A percentile compares a stretch with the other conserved stretches of the same genome.
phyloP scores from a whole-genome alignment of 2,888 invertebrate species.

The Pteria penguin region DNA sequence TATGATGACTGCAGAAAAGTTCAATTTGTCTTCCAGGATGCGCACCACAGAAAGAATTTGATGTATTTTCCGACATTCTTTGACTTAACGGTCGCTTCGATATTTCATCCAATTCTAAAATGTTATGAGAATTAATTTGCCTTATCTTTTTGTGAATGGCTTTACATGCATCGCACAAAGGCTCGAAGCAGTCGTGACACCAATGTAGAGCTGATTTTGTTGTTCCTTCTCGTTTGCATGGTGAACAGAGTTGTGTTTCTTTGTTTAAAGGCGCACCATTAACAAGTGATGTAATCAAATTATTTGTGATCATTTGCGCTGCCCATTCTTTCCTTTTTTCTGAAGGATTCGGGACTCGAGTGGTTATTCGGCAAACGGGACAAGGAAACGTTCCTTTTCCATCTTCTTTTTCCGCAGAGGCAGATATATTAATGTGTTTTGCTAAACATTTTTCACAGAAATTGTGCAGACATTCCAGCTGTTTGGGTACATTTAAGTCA shows the following conservation, averaged over 20 bases:
- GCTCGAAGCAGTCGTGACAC: conserved; percentile 24
- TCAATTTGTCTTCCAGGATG: conserved; percentile 12
- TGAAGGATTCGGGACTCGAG: neutral
- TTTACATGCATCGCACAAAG: conserved; percentile 15
- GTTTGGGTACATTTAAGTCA: conserved; percentile 6
- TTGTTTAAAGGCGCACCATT: conserved; percentile 7
- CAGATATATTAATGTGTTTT: neutral
- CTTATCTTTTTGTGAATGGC: conserved; percentile 15
- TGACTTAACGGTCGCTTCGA: neutral
- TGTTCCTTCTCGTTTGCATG: conserved; percentile 15
- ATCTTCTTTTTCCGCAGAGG: neutral
- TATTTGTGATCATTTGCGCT: conserved; percentile 9
- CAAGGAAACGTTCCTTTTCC: conserved; percentile 12
- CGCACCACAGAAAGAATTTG: neutral
- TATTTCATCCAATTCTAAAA: conserved; percentile 9
- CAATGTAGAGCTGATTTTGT: neutral
- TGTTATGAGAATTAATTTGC: conserved; percentile 8
- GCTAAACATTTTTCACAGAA: conserved; percentile 19
- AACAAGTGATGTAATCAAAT: conserved; percentile 2
- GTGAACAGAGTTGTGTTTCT: conserved; percentile 10
- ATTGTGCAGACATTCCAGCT: conserved; percentile 24
- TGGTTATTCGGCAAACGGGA: conserved; percentile 17
- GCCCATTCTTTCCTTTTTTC: neutral
- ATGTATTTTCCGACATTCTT: neutral
- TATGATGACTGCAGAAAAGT: conserved; percentile 6